phyloP scores from a whole-genome alignment of 1,140 invertebrate genomes.

The Drosophila parvula region DNA sequence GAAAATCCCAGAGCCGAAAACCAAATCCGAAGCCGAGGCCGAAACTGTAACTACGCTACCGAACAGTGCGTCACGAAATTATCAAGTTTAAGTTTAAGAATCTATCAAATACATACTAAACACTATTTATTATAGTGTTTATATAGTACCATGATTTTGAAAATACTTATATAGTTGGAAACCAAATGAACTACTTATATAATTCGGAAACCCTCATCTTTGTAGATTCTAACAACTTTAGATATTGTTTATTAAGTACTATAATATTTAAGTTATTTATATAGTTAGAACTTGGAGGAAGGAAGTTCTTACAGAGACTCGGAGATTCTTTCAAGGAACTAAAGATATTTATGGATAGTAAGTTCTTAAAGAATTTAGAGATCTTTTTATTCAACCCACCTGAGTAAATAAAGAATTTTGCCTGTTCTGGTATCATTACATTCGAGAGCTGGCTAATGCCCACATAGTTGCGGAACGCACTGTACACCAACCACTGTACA shows the following conservation, averaged over 20 bases:
- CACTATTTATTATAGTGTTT: not conserved
- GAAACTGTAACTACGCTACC: constrained; percentile 8
- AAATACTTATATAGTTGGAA: too few species aligned
- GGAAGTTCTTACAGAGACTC: not conserved
- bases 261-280: not conserved
- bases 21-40: not conserved
- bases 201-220: too few species aligned
- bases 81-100: not conserved
- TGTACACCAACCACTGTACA: constrained; percentile 20
- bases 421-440: too few species aligned
- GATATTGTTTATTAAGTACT: not conserved
- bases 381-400: not conserved
- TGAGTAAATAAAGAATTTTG: too few species aligned
- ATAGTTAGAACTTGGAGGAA: not conserved
- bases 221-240: too few species aligned
- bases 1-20: not conserved
- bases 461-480: constrained; percentile 15
- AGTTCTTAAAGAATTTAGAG: not conserved
- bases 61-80: constrained; percentile 5
- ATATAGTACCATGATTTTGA: too few species aligned
- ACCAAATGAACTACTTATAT: too few species aligned
- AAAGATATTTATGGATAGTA: not conserved
- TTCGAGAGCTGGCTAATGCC: too few species aligned
- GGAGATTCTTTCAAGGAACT: not conserved
- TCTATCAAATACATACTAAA: not conserved